phyloP scores from a whole-genome alignment of 2,797 vertebrate genomes.

The Zalophus californianus region DNA sequence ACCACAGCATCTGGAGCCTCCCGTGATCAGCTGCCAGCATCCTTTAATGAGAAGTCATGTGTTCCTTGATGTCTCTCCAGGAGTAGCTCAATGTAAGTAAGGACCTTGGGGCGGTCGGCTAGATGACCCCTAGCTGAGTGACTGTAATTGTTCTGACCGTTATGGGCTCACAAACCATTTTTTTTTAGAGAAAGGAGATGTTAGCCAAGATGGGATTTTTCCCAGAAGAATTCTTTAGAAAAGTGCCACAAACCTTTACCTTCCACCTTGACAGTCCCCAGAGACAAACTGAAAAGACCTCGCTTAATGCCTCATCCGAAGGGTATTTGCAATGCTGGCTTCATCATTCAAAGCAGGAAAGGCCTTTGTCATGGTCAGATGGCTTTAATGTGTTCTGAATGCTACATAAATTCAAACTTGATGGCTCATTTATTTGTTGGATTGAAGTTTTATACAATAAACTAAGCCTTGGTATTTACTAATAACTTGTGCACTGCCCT shows the following conservation, averaged over 20 bases:
- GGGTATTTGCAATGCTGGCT: conserved; percentile 86
- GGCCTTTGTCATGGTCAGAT: conserved; percentile 91
- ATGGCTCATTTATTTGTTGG: conserved; percentile 91
- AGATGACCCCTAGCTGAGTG: not conserved
- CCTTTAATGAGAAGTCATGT: not conserved
- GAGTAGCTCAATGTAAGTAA: conserved; percentile 8
- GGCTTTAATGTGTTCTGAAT: conserved; percentile 90
- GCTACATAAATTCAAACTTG: conserved; percentile 92
- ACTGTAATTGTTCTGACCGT: not conserved
- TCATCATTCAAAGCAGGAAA: conserved; percentile 91
- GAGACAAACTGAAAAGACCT: conserved; percentile 88
- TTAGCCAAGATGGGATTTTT: conserved; percentile 66
- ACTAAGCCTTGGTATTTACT: conserved; percentile 90
- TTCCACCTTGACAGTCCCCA: conserved; percentile 86
- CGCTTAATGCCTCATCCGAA: conserved; percentile 88
- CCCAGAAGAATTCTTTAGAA: conserved; percentile 70
- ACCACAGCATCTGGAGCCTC: not conserved
- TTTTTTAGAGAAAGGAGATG: not conserved
- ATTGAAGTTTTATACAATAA: conserved; percentile 90
- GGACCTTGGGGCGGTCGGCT: not conserved
- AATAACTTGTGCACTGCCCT: conserved; percentile 88
- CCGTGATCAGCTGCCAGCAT: not conserved
- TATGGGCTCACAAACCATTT: not conserved
- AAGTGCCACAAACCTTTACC: conserved; percentile 78
- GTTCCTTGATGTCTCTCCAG: not conserved